Evolutionary conservation across 92 coral and sea anemone species (phyloP), one percentile per base, ranked within the genome.

Genomic region (Porites evermanni): DNA sequence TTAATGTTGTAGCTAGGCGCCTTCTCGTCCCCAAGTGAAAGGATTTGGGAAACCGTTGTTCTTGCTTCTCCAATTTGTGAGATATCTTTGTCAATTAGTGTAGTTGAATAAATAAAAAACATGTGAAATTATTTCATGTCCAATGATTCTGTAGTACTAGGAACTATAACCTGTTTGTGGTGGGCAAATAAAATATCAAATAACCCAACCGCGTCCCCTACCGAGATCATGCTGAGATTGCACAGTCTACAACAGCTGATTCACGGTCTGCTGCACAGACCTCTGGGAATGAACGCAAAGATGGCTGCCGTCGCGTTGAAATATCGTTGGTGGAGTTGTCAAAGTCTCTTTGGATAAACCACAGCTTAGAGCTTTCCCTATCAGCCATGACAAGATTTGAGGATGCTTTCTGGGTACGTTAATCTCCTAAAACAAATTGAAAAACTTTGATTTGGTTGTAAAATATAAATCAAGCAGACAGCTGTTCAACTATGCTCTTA

Each of bases 331-430:
- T 14, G 60, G 32, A n/a, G 52, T 44, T 21, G 26, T 79, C 59
- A 7, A 51, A 47, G 44, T 75, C 26, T 51, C 21, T 54, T 51
- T 32, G 23, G 53, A 70, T 69, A 70, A 18, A 18, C n/a, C 74
- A 70, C 16, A 19, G 18, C 65, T 59, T n/a, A 1, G 8, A 71
- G 12, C 72, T 60, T 20, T 83, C 4, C 16, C 60, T 7, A 20
- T 14, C n/a, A 65, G 68, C 77, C 29, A 92, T 92, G 95, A 74
- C 92, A 10, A 83, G 77, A 63, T 94, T 94, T 85, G 98, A 94
- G 85, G 92, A 94, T 60, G 69, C 86, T 17, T 94, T 94, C 81
- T 94, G 98, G 98, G 98, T 94, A 83, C 70, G 78, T 64, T 19
- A 72, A 23, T 32, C 12, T 4, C 64, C 63, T 52, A 79, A n/a